Evolutionary conservation across 2,797 vertebrate species (phyloP), one percentile per base, ranked within the genome.

Genomic region (Hybognathus amarus): DNA sequence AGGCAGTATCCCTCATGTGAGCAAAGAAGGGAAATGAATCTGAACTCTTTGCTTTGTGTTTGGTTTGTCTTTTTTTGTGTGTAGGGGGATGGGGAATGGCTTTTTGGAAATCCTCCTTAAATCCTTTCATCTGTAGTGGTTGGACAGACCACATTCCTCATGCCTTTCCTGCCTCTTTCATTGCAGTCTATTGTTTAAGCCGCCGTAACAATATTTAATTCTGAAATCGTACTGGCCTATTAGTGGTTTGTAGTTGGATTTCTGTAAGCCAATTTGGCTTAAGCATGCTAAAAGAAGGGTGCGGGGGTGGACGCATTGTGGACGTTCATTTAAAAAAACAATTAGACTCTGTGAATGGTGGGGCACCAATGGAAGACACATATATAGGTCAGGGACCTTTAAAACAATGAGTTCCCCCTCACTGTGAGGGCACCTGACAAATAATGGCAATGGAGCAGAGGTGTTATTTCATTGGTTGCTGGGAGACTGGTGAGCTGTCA

Each of bases 301-400:
- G 11, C 12, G 30, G 81, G 77, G 78, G 30, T 59, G 52, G 64
- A 20, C 13, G 4, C 30, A 75, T 80, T 76, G 67, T 80, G 86
- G 3, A 20, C 77, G 33, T 5, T 82, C 54, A 86, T 89, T 87
- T 87, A 87, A 83, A 84, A 69, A 78, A 45, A 83, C 85, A 84
- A 79, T 83, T 85, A 38, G 71, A 83, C 83, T 71, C 30, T 9
- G 83, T 83, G 86, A 82, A 78, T 86, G 77, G 79, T 27, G 22
- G 2, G 63, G 59, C 82, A 85, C 54, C 76, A 67, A 13, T 79
- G 77, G 54, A 67, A 30, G 68, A 77, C 67, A 86, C 86, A 83
- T 77, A 94, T 93, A 85, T 92, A 90, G 93, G 93, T 95, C 93
- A 93, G 61, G 93, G 77, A 86, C 81, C 88, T 90, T 90, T 91